phyloP scores from a whole-genome alignment of 2,113 vertebrate genomes.

The Poecile atricapillus region DNA sequence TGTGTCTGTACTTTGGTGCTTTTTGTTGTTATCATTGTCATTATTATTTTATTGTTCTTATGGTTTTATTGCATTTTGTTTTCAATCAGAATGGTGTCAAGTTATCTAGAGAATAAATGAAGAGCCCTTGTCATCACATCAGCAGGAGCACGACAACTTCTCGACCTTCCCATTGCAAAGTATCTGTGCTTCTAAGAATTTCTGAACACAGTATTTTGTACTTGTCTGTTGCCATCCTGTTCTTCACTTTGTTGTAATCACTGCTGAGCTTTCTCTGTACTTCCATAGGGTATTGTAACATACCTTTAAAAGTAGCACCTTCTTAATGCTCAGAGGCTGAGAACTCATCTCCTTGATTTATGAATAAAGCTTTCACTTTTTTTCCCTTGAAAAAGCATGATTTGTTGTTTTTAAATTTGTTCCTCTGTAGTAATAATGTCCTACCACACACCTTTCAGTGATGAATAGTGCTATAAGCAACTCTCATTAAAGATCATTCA shows the following conservation, averaged over 20 bases:
- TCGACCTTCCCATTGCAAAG: not conserved
- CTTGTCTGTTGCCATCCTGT: not conserved
- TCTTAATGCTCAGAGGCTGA: not conserved
- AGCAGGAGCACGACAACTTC: not conserved
- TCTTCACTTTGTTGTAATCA: not conserved
- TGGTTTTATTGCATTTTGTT: not conserved
- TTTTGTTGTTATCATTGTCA: too few species aligned
- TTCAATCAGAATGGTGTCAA: not conserved
- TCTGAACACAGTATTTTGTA: not conserved
- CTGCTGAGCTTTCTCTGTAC: not conserved
- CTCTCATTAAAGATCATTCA: not conserved
- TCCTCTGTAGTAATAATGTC: not conserved
- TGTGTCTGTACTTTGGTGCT: not conserved
- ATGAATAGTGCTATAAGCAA: not conserved
- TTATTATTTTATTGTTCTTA: not conserved
- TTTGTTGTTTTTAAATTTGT: not conserved
- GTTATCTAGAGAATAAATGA: constrained; percentile 2
- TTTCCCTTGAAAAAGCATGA: not conserved
- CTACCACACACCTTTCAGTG: not conserved
- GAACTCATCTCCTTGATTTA: not conserved
- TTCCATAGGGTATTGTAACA: not conserved
- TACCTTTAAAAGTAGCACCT: not conserved
- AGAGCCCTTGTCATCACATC: not conserved
- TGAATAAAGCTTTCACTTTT: not conserved
- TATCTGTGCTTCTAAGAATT: not conserved